Conservation (phyloP, 1,140 invertebrate genomes). For the Protaetia brevitarsis region DNA sequence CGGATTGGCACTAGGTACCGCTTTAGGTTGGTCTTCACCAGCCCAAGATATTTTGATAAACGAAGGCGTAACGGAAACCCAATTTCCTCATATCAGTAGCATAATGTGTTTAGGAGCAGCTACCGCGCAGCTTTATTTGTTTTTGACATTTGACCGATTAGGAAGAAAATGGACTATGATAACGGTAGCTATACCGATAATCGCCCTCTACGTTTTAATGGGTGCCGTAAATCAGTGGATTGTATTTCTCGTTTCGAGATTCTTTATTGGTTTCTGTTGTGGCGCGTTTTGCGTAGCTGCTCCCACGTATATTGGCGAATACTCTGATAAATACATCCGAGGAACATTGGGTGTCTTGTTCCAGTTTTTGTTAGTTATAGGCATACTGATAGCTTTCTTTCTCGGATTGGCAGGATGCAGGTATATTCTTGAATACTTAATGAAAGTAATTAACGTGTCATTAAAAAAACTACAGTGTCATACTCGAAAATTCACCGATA, state of each 20-base stretch:
- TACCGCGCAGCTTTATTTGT: constrained; percentile 58
- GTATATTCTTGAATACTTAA: background rate
- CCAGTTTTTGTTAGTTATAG: constrained; percentile 61
- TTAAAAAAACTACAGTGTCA: background rate
- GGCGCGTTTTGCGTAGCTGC: constrained; percentile 50
- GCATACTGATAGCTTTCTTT: constrained; percentile 58
- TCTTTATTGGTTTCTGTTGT: constrained; percentile 56
- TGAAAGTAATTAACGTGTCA: no score
- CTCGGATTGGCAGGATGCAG: constrained; percentile 44
- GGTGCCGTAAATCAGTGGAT: constrained; percentile 54
- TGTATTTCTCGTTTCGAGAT: constrained; percentile 61
- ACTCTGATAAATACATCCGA: constrained; percentile 60
- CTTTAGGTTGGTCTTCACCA: constrained; percentile 60
- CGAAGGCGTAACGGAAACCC: background rate
- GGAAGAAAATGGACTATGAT: constrained; percentile 65
- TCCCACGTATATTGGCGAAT: constrained; percentile 69
- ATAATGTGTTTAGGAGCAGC: constrained; percentile 55
- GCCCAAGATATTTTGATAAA: constrained; percentile 43
- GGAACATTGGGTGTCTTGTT: constrained; percentile 66
- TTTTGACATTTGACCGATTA: constrained; percentile 60
- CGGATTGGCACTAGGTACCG: constrained; percentile 52
- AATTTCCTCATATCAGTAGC: constrained; percentile 6
- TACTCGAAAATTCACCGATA: no score
- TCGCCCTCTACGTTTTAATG: constrained; percentile 62
- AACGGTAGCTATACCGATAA: constrained; percentile 58